Evolutionary conservation across 2,797 vertebrate genomes (phyloP).

Genomic region (Xiphorhynchus erythropygius): DNA sequence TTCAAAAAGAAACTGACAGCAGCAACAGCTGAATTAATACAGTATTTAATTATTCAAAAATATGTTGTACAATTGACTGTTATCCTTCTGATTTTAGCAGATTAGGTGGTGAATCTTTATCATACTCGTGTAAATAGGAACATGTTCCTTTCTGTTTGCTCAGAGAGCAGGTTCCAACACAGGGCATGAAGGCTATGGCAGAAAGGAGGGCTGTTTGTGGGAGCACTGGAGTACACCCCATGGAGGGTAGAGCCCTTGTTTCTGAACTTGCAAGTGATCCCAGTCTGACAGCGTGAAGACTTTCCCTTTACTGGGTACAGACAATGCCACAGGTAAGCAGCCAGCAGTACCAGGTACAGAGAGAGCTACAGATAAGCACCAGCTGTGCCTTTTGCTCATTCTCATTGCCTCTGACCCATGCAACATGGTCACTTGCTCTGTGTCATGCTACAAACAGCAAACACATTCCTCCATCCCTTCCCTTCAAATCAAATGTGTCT

Average conservation of each 20-base stretch:
- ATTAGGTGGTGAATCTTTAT: not conserved
- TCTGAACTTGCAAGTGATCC: not conserved
- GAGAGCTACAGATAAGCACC: not conserved
- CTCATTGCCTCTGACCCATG: not conserved
- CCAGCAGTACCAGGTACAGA: not conserved
- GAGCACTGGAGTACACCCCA: not conserved
- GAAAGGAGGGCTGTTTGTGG: rapidly evolving
- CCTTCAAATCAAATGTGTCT: not conserved
- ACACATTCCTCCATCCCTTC: not conserved
- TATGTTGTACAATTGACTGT: not conserved
- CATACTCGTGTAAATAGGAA: not conserved
- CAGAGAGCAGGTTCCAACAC: not conserved
- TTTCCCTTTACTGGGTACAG: not conserved
- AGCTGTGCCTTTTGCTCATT: not conserved
- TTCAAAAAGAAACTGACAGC: not conserved
- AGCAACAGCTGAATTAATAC: not conserved
- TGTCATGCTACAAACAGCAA: not conserved
- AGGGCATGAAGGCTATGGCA: not conserved
- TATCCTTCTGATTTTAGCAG: not conserved
- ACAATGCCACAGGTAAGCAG: not conserved
- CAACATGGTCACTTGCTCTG: rapidly evolving
- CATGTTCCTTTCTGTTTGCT: not conserved
- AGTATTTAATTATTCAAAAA: not conserved
- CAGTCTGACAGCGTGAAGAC: not conserved
- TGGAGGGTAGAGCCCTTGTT: rapidly evolving